Percentiles rank a stretch among this genome's conserved stretches.
phyloP scores from a whole-genome alignment of 1,140 invertebrate genomes.

The Heterodera schachtii region DNA sequence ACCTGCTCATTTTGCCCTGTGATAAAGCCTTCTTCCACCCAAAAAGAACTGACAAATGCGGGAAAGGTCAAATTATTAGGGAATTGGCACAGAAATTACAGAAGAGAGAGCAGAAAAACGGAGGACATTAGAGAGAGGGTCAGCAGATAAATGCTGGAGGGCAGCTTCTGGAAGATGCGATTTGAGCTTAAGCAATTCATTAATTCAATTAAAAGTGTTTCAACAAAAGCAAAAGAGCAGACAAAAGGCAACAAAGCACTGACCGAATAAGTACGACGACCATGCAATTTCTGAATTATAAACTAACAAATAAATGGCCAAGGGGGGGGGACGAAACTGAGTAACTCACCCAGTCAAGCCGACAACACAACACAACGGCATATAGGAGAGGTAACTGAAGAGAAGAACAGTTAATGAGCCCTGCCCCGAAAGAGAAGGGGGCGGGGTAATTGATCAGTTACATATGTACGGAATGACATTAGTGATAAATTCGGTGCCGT shows the following conservation, averaged over 20 bases:
- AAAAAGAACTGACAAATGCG: conserved; percentile 39
- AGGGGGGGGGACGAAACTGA: background rate
- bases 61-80: background rate
- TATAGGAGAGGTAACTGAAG: conserved; percentile 51
- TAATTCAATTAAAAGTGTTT: background rate
- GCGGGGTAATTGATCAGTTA: background rate
- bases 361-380: conserved; percentile 56
- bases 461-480: background rate
- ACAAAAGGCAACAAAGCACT: conserved; percentile 1
- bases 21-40: conserved; percentile 61
- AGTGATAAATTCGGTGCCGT: background rate
- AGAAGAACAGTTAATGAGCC: background rate
- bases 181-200: conserved; percentile 48
- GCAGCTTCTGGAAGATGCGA: conserved; percentile 54
- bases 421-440: background rate
- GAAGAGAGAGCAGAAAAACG: conserved; percentile 30
- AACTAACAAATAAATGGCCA: conserved; percentile 39
- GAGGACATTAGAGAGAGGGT: conserved; percentile 56
- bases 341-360: conserved; percentile 48
- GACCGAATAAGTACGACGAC: conserved; percentile 58
- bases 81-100: conserved; percentile 14
- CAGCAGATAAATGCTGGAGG: conserved; percentile 57
- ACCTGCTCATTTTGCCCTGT: conserved; percentile 44
- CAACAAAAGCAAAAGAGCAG: too few relatives aligned
- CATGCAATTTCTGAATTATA: conserved; percentile 53